Evolutionary conservation across 2,113 vertebrate genomes (phyloP), one percentile per base, ranked within the genome.

Genomic region (Macrotus californicus): DNA sequence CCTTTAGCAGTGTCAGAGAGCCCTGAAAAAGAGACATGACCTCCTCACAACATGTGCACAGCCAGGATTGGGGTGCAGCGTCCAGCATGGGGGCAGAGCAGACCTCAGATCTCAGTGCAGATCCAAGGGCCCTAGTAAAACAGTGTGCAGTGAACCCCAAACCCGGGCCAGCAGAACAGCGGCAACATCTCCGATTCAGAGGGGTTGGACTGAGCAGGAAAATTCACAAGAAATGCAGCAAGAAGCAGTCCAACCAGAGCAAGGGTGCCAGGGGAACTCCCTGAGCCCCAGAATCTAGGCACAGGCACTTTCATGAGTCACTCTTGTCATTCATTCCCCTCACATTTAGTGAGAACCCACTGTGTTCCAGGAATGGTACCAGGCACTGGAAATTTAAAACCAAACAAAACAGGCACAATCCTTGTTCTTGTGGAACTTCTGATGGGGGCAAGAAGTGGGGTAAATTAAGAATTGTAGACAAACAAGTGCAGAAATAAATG

Each of bases 101-200:
- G 24, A 64, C 13, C 50, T 52, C 13, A 2, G 50, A 6, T 2
- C n/a, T 24, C 3, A 2, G 2, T 16, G 26, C 18, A 31, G 41
- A 46, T 48, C 75, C 41, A 7, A n/a, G 18, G 31, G 22, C 19
- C 70, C 88, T 21, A 15, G 41, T 64, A 18, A 67, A 22, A 5
- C 24, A 52, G n/a, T 1, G 4, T 0, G 1, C 13, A 7, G 3
- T 12, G 21, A 41, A n/a, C 13, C 34, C 43, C 34, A 84, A 52
- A 72, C 24, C 56, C 56, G 75, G 24, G 10, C 34, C 46, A 5
- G n/a, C 15, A 26, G 26, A 77, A 29, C 2, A 15, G 67, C 36
- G 18, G 39, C 19, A 7, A 3, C 0, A 21, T 29, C 36, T 70
- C 64, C 67, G 11, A 12, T 48, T 19, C 59, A 43, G 56, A 91